Conservation (phyloP, 23 tunicate species). For the Corella eumyota region DNA sequence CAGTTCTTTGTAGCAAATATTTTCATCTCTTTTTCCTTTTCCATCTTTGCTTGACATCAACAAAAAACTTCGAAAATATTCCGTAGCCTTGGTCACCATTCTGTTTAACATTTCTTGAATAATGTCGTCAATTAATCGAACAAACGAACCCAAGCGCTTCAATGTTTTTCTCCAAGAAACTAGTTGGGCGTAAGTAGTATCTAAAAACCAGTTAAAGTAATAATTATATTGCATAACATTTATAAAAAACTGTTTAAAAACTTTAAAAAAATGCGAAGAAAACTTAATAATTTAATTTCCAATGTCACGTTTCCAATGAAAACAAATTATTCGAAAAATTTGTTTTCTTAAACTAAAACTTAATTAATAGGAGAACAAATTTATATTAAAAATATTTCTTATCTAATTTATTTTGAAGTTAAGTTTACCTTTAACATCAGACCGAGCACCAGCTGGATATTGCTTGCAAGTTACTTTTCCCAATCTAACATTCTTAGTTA, state of each 20-base stretch:
- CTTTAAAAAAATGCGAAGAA: not conserved
- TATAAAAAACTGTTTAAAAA: not conserved
- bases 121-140: constrained; percentile 35
- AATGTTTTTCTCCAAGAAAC: constrained; percentile 58
- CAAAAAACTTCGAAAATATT: constrained; percentile 40
- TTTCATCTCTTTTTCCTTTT: constrained; percentile 12
- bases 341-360: no score
- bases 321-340: no score
- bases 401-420: not conserved
- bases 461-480: constrained; percentile 67
- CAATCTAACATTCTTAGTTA: constrained; percentile 31
- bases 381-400: not conserved
- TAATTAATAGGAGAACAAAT: no score
- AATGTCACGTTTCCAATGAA: no score
- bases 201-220: constrained; percentile 12
- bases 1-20: not conserved
- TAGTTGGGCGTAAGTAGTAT: constrained; percentile 67
- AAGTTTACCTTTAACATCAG: constrained; percentile 7
- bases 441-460: not conserved
- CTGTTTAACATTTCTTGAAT: constrained; percentile 57
- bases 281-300: not conserved
- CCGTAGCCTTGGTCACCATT: constrained; percentile 34
- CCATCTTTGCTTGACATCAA: constrained; percentile 41
- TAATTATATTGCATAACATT: not conserved
- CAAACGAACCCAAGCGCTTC: constrained; percentile 30